Evolutionary conservation across 2,888 invertebrate genomes (phyloP).

Genomic region (Drosophila parthenogenetica): DNA sequence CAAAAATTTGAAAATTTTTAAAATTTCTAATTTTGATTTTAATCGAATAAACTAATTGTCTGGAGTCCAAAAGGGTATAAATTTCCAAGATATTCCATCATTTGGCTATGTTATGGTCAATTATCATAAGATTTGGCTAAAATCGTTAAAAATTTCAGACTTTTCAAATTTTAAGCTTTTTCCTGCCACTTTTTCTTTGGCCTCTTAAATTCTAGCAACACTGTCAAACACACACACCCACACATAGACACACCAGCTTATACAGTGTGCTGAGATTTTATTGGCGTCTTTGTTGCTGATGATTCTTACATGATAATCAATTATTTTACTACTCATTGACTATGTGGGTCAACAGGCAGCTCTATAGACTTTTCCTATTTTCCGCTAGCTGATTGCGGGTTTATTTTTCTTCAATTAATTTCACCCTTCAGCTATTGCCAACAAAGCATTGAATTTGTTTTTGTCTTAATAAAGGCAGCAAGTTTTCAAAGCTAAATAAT

Average conservation of each 20-base stretch:
- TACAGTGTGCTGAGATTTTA: slow-evolving; percentile 51
- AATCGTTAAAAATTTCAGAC: too few relatives aligned
- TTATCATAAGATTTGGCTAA: too few relatives aligned
- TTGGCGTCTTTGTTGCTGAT: slow-evolving; percentile 47
- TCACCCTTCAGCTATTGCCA: slow-evolving; percentile 25
- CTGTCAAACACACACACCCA: neutral
- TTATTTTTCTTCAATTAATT: slow-evolving; percentile 65
- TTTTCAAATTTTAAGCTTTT: too few relatives aligned
- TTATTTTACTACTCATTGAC: slow-evolving; percentile 77
- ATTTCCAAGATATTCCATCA: too few relatives aligned
- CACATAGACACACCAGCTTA: slow-evolving; percentile 1
- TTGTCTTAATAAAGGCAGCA: neutral
- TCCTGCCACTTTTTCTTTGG: too few relatives aligned
- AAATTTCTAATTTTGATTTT: too few relatives aligned
- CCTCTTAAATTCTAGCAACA: too few relatives aligned
- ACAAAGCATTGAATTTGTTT: slow-evolving; percentile 10
- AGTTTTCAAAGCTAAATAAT: neutral
- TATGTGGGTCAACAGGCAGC: slow-evolving; percentile 76
- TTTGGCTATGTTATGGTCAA: too few relatives aligned
- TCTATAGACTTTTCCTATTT: slow-evolving; percentile 25
- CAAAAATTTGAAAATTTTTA: too few relatives aligned
- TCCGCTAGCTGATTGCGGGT: slow-evolving; percentile 19
- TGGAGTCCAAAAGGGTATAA: too few relatives aligned
- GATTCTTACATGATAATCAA: slow-evolving; percentile 76
- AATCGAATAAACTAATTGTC: too few relatives aligned